Evolutionary conservation across 2,797 vertebrate genomes (phyloP).

Genomic region (Hoplostethus mediterraneus): DNA sequence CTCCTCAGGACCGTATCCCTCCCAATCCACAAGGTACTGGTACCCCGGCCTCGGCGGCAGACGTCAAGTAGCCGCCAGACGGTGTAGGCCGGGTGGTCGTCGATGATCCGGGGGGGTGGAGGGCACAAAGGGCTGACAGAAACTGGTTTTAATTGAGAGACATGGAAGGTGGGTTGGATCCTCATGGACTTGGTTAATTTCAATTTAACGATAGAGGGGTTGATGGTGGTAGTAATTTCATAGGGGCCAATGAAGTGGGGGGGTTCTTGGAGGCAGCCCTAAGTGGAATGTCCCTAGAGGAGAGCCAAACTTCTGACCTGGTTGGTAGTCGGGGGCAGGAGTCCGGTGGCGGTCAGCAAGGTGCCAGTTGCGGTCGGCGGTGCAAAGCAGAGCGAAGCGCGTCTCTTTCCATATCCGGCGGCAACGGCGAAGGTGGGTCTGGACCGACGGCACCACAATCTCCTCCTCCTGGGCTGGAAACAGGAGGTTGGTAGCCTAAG

Average conservation of each 20-base stretch:
- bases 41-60: too few species aligned
- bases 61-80: slow-evolving; percentile 1
- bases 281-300: background rate
- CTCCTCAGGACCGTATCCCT: slow-evolving; percentile 22
- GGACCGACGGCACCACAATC: too few species aligned
- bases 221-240: background rate
- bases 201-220: background rate
- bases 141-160: slow-evolving; percentile 12
- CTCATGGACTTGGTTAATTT: background rate
- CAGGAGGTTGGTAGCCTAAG: background rate
- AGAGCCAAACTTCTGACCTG: too few species aligned
- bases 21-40: slow-evolving; percentile 16
- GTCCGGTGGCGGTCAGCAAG: too few species aligned
- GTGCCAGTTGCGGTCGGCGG: too few species aligned
- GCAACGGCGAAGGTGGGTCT: too few species aligned
- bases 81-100: background rate
- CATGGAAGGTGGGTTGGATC: slow-evolving; percentile 14
- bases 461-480: background rate
- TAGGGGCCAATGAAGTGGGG: background rate
- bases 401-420: too few species aligned
- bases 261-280: background rate
- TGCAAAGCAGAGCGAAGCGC: too few species aligned
- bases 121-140: slow-evolving; percentile 4
- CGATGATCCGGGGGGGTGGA: background rate
- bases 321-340: too few species aligned